phyloP scores from a whole-genome alignment of 2,797 vertebrate genomes.

The Poeciliopsis paucimaculata region DNA sequence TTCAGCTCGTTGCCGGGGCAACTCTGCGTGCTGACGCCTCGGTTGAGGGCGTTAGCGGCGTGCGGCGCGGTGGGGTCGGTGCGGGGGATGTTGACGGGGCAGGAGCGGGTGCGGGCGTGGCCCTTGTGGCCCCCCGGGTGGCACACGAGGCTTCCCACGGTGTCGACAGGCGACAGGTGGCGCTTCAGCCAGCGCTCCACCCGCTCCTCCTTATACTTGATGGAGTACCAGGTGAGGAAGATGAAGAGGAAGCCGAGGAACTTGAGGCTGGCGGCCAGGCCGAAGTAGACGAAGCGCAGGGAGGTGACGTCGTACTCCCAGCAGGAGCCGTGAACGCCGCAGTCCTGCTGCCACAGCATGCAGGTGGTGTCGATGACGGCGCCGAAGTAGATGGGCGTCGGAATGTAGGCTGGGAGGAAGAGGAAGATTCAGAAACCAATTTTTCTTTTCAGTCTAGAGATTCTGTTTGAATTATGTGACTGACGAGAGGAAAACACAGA shows the following conservation, averaged over 20 bases:
- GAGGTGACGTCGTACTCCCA: slow-evolving; percentile 99
- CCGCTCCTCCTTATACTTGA: slow-evolving; percentile 91
- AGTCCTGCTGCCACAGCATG: slow-evolving; percentile 99
- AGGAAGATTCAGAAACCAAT: slow-evolving; percentile 24
- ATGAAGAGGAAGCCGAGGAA: slow-evolving; percentile 97
- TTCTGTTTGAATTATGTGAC: too few species aligned
- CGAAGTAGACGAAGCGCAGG: slow-evolving; percentile 97
- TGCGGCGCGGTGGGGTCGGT: slow-evolving; percentile 69
- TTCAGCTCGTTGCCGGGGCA: slow-evolving; percentile 84
- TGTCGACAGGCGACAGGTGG: slow-evolving; percentile 84
- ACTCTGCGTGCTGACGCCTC: slow-evolving; percentile 82
- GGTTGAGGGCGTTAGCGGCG: slow-evolving; percentile 72
- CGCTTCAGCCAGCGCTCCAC: slow-evolving; percentile 84
- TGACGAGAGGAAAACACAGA: too few species aligned
- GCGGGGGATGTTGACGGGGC: slow-evolving; percentile 88
- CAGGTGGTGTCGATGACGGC: slow-evolving; percentile 98
- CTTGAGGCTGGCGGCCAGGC: slow-evolving; percentile 96
- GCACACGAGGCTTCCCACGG: slow-evolving; percentile 88
- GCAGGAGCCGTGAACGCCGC: slow-evolving; percentile 93
- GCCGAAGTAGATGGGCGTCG: slow-evolving; percentile 98
- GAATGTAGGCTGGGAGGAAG: slow-evolving; percentile 92
- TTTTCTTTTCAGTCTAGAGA: too few species aligned
- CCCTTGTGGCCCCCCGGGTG: slow-evolving; percentile 82
- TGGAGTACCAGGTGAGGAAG: slow-evolving; percentile 98
- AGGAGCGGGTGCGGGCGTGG: slow-evolving; percentile 90